Evolutionary conservation across 2,888 invertebrate species (phyloP), one percentile per base, ranked within the genome.

Genomic region (Exocentrus adspersus): DNA sequence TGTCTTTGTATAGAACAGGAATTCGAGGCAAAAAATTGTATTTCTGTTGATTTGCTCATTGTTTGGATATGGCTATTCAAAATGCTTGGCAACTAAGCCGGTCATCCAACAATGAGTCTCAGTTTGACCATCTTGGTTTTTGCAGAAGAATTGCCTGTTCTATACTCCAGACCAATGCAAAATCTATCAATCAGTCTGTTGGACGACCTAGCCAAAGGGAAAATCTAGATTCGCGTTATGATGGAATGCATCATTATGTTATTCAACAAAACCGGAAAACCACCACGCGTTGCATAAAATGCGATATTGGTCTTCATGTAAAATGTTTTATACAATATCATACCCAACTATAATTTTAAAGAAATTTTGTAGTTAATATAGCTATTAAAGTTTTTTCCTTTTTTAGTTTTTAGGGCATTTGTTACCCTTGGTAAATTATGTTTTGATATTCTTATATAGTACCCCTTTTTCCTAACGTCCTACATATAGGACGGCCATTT

Each of bases 241-340:
- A 73, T 60, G 62, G 67, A 30, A 56, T 72, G 19, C 60, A 70
- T 28, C 71, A 73, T 62, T 65, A 62, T 43, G 70, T 71, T 6
- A 61, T 64, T 14, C 63, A 66, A 17, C 69, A 71, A 53, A 56
- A 58, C 12, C 67, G 70, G 28, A 70, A 69, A 54, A 69, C 69
- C 9, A 69, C 67, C 30, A 72, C 71, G 3, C 46, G 71, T 14
- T 72, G 71, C 54, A 41, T 57, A 56, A 72, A 72, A 64, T 69
- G 70, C 60, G 60, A 69, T 20, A 60, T 69, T 7, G 70, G 67
- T 7, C 48, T 72, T 45, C 70, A 72, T 62, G 69, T 72, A 14
- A 64, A 67, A 51, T 70, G 67, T 62, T 72, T 72, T 62, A 43
- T 71, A 10, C 16, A 60, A 24, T 72, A 69, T 48, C 71, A 61